Conservation (phyloP, 37 sponge, comb jelly and placozoan species). For the Trichoplax adhaerens region DNA sequence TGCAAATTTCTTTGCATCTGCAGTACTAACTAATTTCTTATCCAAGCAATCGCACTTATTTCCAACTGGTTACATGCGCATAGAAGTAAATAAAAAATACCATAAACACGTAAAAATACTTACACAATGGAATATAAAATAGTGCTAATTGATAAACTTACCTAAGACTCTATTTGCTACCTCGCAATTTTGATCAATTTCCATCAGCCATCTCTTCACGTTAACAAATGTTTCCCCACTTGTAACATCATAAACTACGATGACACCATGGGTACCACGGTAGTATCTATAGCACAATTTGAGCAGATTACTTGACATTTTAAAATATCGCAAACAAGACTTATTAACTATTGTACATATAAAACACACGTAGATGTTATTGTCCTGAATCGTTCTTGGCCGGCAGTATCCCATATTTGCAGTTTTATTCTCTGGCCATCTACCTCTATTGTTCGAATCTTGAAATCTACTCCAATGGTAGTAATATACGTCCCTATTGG, state of each 20-base stretch:
- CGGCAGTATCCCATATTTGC: conserved; percentile 99
- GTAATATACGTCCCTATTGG: conserved; percentile 92
- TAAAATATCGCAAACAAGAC: neutral
- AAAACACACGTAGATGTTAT: conserved; percentile 71
- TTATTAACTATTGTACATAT: neutral
- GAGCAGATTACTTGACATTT: neutral
- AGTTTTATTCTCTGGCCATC: conserved; percentile 97
- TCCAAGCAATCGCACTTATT: conserved; percentile 93
- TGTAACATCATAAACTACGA: conserved; percentile 96
- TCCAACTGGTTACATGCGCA: conserved; percentile 53
- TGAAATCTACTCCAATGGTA: conserved; percentile 98
- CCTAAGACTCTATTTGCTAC: conserved; percentile 82
- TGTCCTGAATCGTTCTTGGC: conserved; percentile 94
- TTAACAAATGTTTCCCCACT: conserved; percentile 86
- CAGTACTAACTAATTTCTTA: conserved; percentile 65
- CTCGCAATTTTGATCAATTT: conserved; percentile 98
- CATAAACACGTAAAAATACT: neutral
- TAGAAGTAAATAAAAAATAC: neutral
- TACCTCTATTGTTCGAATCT: conserved; percentile 95
- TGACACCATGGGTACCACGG: conserved; percentile 96
- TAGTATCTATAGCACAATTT: conserved; percentile 55
- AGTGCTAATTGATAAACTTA: conserved; percentile 9
- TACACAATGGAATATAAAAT: neutral
- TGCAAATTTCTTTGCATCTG: conserved; percentile 84
- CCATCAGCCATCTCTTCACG: conserved; percentile 89